Evolutionary conservation across 2,888 invertebrate species (phyloP).

Genomic region (Silvanus unidentatus): DNA sequence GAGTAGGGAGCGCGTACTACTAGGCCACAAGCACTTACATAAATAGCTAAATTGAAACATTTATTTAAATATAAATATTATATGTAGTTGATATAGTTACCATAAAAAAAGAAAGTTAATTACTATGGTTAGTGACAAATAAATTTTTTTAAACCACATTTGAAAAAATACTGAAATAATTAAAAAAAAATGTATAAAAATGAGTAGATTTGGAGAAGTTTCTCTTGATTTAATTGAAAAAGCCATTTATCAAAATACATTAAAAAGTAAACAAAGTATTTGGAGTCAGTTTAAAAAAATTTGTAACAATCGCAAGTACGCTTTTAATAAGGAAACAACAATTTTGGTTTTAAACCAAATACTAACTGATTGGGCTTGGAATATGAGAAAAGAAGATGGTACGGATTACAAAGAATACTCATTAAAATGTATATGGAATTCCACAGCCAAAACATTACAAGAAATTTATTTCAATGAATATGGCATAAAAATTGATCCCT

Average conservation of each 20-base stretch:
- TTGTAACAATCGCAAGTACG: background rate
- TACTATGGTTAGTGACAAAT: no score
- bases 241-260: background rate
- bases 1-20: no score
- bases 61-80: no score
- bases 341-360: conserved; percentile 5
- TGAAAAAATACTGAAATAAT: no score
- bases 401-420: conserved; percentile 17
- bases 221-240: no score
- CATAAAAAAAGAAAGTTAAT: no score
- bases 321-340: background rate
- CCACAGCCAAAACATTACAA: conserved; percentile 16
- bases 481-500: conserved; percentile 16
- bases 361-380: conserved; percentile 16
- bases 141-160: no score
- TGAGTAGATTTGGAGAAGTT: no score
- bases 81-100: no score
- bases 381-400: conserved; percentile 20
- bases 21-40: no score
- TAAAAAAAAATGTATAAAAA: no score
- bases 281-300: background rate
- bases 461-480: conserved; percentile 18
- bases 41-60: no score
- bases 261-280: background rate
- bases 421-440: conserved; percentile 20